Conservation (phyloP, 2,797 vertebrate genomes). For the Peromyscus nudipes region DNA sequence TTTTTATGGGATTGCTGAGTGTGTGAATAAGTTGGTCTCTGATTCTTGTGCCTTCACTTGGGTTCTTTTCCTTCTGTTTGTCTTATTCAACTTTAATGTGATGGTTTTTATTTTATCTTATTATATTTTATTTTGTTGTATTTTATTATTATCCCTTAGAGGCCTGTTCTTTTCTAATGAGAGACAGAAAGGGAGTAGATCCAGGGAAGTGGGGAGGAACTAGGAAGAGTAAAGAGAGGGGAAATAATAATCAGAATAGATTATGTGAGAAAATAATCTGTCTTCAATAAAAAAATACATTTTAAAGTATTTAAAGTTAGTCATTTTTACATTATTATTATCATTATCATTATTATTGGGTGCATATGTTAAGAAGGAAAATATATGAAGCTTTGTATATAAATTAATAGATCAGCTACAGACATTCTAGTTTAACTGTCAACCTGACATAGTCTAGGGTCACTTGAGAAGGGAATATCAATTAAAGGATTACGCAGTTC, state of each 20-base stretch:
- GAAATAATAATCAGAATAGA: neutral
- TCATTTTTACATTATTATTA: neutral
- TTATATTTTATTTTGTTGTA: neutral
- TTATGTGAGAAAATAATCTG: neutral
- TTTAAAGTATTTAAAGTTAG: neutral
- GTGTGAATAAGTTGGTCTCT: neutral
- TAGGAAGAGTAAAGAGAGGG: neutral
- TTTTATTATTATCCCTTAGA: neutral
- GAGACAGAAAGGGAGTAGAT: neutral
- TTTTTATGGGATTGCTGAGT: neutral
- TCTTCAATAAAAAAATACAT: neutral
- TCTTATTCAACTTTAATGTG: neutral
- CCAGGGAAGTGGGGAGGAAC: neutral
- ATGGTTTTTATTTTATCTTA: neutral
- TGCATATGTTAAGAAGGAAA: neutral
- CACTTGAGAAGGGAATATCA: no score
- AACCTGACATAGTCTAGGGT: neutral
- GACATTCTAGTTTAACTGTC: neutral
- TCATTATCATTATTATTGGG: no score
- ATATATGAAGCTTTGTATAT: neutral
- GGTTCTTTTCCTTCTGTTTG: neutral
- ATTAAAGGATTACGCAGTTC: no score
- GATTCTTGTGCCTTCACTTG: neutral
- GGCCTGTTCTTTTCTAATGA: neutral
- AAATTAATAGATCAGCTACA: neutral